Evolutionary conservation across 1,140 invertebrate genomes (phyloP).

Genomic region (Platyscapa corneri): DNA sequence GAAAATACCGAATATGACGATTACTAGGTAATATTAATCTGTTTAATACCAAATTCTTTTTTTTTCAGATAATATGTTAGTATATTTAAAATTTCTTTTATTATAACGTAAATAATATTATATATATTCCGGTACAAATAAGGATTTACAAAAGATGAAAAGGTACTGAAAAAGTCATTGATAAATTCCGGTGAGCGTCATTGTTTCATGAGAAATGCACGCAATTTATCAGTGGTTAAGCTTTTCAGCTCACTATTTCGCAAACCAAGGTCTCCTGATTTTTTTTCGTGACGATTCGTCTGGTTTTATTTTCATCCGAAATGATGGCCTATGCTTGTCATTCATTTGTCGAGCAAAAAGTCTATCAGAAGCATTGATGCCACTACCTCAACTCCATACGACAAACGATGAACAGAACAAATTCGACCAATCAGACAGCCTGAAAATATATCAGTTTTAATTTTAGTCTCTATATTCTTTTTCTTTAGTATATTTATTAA

Average conservation of each 20-base stretch:
- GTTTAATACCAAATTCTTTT: no score
- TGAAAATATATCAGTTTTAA: slow-evolving; percentile 3
- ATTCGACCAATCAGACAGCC: background rate
- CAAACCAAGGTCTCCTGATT: background rate
- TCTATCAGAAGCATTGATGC: slow-evolving; percentile 37
- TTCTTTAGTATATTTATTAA: no score
- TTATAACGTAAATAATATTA: no score
- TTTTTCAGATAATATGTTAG: no score
- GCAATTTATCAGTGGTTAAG: slow-evolving; percentile 19
- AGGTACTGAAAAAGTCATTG: background rate
- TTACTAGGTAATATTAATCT: no score
- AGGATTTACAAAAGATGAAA: background rate
- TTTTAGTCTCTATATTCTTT: no score
- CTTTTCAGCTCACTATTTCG: background rate
- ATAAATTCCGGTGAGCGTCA: slow-evolving; percentile 23
- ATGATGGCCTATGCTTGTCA: slow-evolving; percentile 5
- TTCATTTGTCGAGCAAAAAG: slow-evolving; percentile 27
- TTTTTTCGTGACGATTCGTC: background rate
- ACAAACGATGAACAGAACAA: background rate
- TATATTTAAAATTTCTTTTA: no score
- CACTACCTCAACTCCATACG: background rate
- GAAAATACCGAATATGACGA: no score
- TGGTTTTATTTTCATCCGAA: slow-evolving; percentile 27
- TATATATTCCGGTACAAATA: no score
- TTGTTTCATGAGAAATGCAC: slow-evolving; percentile 33